These are phyloP conservation scores for Gymnoscopelus braueri DNA, from an alignment of 2,797 vertebrate species.

Conservation along the genomic window DNA sequence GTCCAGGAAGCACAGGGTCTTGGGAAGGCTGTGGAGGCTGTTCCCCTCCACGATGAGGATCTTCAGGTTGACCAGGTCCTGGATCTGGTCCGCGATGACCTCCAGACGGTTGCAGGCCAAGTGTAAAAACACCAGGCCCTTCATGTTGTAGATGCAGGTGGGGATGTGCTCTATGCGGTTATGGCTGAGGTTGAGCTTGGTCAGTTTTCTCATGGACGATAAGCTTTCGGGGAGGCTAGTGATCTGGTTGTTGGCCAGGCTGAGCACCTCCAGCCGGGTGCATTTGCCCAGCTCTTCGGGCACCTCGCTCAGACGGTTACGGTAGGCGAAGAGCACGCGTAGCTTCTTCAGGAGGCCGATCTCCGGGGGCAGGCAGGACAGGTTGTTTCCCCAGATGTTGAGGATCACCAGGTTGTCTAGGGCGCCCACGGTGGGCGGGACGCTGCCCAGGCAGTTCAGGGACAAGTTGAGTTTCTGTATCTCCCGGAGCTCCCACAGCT, in stretches of 20 bases:
- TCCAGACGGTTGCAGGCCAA: constrained; percentile 91
- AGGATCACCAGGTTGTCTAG: constrained; percentile 89
- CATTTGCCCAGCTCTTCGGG: constrained; percentile 90
- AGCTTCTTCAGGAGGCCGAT: constrained; percentile 88
- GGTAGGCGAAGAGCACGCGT: constrained; percentile 89
- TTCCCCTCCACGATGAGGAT: constrained; percentile 93
- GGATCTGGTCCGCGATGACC: constrained; percentile 91
- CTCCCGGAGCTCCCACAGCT: constrained; percentile 90
- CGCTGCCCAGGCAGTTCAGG: constrained; percentile 83
- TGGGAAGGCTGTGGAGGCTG: constrained; percentile 85
- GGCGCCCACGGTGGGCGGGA: constrained; percentile 84
- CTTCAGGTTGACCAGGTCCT: constrained; percentile 88
- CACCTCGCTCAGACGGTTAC: constrained; percentile 89
- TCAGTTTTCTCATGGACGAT: constrained; percentile 80
- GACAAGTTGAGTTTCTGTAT: constrained; percentile 95
- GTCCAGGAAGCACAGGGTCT: constrained; percentile 86
- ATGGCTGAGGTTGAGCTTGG: constrained; percentile 94
- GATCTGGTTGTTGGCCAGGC: constrained; percentile 91
- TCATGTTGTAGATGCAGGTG: constrained; percentile 88
- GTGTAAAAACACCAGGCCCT: constrained; percentile 89
- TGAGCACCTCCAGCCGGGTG: constrained; percentile 88
- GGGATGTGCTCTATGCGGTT: constrained; percentile 90
- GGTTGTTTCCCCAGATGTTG: constrained; percentile 89
- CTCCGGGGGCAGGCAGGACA: constrained; percentile 88
- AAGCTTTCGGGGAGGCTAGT: constrained; percentile 85